Conservation (phyloP, 1,140 invertebrate genomes). For the Thrips palmi region DNA sequence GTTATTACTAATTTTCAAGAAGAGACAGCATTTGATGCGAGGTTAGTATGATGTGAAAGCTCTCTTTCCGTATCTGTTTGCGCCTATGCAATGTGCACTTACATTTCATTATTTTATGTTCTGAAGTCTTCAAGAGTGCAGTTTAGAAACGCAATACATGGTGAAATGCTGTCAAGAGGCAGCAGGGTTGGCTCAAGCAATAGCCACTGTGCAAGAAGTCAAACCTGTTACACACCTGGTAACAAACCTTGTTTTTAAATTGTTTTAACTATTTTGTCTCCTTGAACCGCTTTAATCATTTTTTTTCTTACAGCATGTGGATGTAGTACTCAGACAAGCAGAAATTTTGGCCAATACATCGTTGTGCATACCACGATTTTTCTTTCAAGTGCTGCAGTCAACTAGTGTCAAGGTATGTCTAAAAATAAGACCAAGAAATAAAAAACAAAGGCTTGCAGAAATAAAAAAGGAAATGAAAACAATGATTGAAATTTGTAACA, state of each 20-base stretch:
- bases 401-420: constrained; percentile 34
- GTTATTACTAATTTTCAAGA: constrained; percentile 26
- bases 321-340: constrained; percentile 44
- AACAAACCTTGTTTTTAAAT: constrained; percentile 11
- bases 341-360: constrained; percentile 43
- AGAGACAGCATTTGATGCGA: constrained; percentile 27
- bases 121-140: constrained; percentile 19
- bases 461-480: not conserved
- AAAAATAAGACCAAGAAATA: constrained; percentile 2
- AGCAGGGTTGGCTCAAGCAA: constrained; percentile 24
- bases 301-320: constrained; percentile 39
- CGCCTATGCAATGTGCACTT: no score
- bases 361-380: constrained; percentile 61
- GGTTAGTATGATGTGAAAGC: constrained; percentile 14
- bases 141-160: constrained; percentile 31
- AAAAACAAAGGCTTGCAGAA: not conserved
- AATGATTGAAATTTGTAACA: not conserved
- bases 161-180: constrained; percentile 29
- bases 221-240: constrained; percentile 27
- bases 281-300: constrained; percentile 5
- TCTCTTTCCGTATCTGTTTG: not conserved
- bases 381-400: constrained; percentile 72
- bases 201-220: constrained; percentile 14
- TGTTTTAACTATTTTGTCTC: constrained; percentile 1
- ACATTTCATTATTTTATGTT: constrained; percentile 6